Conservation (phyloP, 2,888 invertebrate genomes). For the Phrixothrix hirtus region DNA sequence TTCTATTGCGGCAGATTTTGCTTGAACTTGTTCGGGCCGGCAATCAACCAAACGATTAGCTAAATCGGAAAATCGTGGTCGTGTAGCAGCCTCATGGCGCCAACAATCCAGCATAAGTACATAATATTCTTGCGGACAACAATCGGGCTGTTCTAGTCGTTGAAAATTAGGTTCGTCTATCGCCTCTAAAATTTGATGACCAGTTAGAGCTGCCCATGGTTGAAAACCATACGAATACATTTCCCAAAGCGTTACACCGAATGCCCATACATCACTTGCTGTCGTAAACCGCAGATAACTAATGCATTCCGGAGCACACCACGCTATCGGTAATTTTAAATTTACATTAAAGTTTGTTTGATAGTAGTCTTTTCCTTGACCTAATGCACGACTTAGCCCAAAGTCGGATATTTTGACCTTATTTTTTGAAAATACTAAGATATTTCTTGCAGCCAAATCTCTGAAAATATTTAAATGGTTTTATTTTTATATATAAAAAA, state of each 20-base stretch:
- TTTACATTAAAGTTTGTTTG: slow-evolving; percentile 98
- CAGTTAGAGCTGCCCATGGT: slow-evolving; percentile 93
- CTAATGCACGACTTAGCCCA: slow-evolving; percentile 91
- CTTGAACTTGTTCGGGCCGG: slow-evolving; percentile 91
- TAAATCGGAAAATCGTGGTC: slow-evolving; percentile 91
- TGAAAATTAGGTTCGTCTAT: slow-evolving; percentile 92
- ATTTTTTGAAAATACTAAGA: slow-evolving; percentile 93
- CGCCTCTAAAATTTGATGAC: slow-evolving; percentile 89
- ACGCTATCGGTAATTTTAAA: slow-evolving; percentile 95
- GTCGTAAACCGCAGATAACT: slow-evolving; percentile 94
- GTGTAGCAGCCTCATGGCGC: slow-evolving; percentile 85
- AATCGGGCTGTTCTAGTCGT: slow-evolving; percentile 90
- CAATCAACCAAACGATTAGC: slow-evolving; percentile 77
- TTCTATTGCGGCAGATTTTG: slow-evolving; percentile 62
- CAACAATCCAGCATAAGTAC: slow-evolving; percentile 93
- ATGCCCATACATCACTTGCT: slow-evolving; percentile 98
- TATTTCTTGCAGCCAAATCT: slow-evolving; percentile 96
- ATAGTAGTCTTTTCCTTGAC: slow-evolving; percentile 98
- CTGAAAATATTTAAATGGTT: too few relatives aligned
- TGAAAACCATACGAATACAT: slow-evolving; percentile 99
- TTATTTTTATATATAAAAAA: too few relatives aligned
- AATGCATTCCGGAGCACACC: slow-evolving; percentile 99
- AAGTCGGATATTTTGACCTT: slow-evolving; percentile 99
- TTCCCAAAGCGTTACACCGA: slow-evolving; percentile 97
- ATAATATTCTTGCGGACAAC: slow-evolving; percentile 92